Percentiles rank a stretch among this genome's conserved stretches.
These are phyloP conservation scores for Liparis tanakae DNA, from an alignment of 2,797 vertebrate species.

Conservation along the genomic window DNA sequence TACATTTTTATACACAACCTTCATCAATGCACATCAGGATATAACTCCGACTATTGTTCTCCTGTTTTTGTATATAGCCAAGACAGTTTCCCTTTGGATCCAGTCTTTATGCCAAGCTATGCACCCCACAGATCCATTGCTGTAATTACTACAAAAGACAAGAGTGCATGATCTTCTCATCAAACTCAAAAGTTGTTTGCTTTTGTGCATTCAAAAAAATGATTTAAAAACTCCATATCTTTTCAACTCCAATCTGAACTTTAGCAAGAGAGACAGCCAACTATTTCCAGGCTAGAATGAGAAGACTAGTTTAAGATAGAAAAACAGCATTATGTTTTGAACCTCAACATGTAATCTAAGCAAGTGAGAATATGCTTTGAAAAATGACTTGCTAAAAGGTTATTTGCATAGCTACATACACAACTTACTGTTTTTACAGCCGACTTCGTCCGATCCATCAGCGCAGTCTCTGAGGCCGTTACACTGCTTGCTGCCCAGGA, in stretches of 20 bases:
- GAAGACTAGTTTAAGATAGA: neutral
- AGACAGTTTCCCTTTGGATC: fast-evolving
- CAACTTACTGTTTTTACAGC: slow-evolving; percentile 91
- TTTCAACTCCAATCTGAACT: neutral
- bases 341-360: neutral
- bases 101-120: neutral
- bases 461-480: slow-evolving; percentile 92
- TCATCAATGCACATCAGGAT: neutral
- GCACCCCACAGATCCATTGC: neutral
- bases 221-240: neutral
- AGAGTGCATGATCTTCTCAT: neutral
- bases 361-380: neutral
- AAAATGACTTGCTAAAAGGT: too few species aligned
- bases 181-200: neutral
- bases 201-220: neutral
- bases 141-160: neutral
- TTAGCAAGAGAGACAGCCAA: neutral
- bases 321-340: neutral
- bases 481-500: slow-evolving; percentile 92
- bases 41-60: neutral
- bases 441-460: slow-evolving; percentile 93
- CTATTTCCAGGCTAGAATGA: neutral
- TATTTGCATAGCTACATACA: slow-evolving; percentile 60
- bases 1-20: neutral
- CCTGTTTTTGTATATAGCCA: neutral